phyloP scores from a whole-genome alignment of 1,140 invertebrate genomes.

The Panonychus citri region DNA sequence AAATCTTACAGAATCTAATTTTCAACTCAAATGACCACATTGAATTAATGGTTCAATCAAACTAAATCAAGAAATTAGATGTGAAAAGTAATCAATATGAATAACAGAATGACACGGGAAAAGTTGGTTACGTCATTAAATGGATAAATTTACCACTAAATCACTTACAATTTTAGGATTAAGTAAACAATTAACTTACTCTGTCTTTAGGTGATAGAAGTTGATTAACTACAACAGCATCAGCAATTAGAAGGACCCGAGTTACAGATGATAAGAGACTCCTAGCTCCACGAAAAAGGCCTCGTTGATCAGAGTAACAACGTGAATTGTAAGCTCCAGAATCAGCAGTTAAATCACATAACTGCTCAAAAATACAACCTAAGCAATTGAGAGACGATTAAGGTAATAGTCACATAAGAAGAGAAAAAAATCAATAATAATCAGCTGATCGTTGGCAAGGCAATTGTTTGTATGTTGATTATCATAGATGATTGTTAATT shows the following conservation, averaged over 20 bases:
- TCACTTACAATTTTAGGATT: too few species aligned
- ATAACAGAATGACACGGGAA: too few species aligned
- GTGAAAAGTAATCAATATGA: too few species aligned
- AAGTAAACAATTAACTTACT: constrained; percentile 28
- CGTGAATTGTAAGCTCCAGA: background rate
- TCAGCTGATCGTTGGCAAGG: too few species aligned
- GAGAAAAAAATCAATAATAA: background rate
- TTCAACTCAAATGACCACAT: too few species aligned
- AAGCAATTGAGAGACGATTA: background rate
- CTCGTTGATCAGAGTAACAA: constrained; percentile 14
- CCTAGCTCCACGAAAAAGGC: constrained; percentile 64
- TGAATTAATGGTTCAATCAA: too few species aligned
- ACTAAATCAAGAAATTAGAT: too few species aligned
- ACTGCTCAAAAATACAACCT: constrained; percentile 30
- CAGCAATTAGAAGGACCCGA: constrained; percentile 84
- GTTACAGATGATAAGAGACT: constrained; percentile 84
- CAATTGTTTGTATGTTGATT: too few species aligned
- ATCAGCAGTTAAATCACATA: background rate
- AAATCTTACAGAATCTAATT: too few species aligned
- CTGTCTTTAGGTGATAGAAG: constrained; percentile 85
- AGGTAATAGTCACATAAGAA: background rate
- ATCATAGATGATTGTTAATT: too few species aligned
- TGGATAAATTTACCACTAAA: too few species aligned
- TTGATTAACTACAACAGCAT: constrained; percentile 93
- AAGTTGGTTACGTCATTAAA: too few species aligned